Evolutionary conservation across 2,888 invertebrate species (phyloP), one percentile per base, ranked within the genome.

Genomic region (Meteorus cinctellus): DNA sequence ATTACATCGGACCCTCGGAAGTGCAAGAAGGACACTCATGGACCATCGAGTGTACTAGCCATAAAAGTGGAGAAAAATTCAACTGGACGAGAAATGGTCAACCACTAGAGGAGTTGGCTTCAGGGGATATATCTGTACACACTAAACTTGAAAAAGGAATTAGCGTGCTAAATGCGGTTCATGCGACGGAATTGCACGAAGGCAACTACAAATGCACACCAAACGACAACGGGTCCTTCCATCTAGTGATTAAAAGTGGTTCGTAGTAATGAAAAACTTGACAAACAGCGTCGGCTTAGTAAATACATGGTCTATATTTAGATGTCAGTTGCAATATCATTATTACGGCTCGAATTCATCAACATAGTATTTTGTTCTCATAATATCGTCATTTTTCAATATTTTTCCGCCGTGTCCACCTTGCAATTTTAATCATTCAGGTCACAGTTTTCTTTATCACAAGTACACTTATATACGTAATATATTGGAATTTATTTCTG

Each of bases 1-100:
- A 76, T 74, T 87, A 89, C 84, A 62, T 70, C 70, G 88, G 86
- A 55, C 78, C 82, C 62, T 5, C 76, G 76, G 76, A 73, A 16
- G 63, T 89, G 41, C 82, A 78, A 73, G 82, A 85, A 78, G 87
- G 86, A 66, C 82, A 85, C 69, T 74, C 85, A 48, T 89, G 89
- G 89, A 82, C 76, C 69, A 88, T 89, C 80, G 83, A 82, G 65
- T 89, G 89, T 80, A 83, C 77, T 68, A 84, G 81, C 24, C 80
- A 87, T 72, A 79, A 82, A 65, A 66, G 79, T 8, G 79, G 80
- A 68, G 81, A 85, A 65, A 73, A 63, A 75, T 83, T 89, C 79
- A 82, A 79, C 70, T 89, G 89, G 89, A 89, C 86, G 75, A 85
- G 85, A 77, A 86, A 89, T 75, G 88, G 85, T 65, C 81, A 84